These are phyloP conservation scores for Papilio glaucus DNA, from an alignment of 1,140 invertebrate genomes.

Conservation along the genomic window DNA sequence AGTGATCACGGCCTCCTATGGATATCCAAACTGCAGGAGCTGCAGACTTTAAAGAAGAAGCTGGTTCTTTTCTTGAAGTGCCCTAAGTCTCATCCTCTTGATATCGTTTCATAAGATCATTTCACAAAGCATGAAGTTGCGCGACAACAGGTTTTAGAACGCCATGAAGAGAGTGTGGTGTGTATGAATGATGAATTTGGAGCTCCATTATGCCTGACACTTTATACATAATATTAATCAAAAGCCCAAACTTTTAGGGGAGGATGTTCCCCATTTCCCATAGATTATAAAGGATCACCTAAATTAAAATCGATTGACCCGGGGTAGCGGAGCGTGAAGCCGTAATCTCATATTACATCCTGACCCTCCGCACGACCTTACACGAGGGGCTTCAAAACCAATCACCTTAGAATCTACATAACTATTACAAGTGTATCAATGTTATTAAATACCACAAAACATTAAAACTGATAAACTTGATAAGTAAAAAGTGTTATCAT, in stretches of 20 bases:
- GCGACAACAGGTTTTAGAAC: too few species aligned
- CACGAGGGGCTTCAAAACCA: constrained; percentile 1
- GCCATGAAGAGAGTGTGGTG: too few species aligned
- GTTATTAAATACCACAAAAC: background rate
- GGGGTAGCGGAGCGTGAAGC: background rate
- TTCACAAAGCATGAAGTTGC: too few species aligned
- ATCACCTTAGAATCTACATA: constrained; percentile 1
- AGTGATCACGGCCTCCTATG: too few species aligned
- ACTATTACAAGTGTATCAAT: background rate
- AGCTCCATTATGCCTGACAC: too few species aligned
- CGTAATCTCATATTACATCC: constrained; percentile 14
- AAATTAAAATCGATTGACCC: constrained; percentile 4
- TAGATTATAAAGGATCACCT: constrained; percentile 17
- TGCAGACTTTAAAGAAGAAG: too few species aligned
- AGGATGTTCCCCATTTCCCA: background rate
- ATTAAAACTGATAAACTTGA: background rate
- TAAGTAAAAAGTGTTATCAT: too few species aligned
- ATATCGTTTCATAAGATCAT: too few species aligned
- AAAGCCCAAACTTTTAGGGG: background rate
- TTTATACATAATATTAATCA: background rate
- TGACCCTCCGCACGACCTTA: background rate
- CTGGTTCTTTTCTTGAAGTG: too few species aligned
- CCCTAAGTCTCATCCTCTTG: too few species aligned
- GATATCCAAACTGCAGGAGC: too few species aligned
- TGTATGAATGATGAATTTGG: too few species aligned